A percentile compares a stretch with the other conserved stretches of the same genome.
Conservation (phyloP, 2,113 vertebrate genomes). For the Sinocyclocheilus grahami region DNA sequence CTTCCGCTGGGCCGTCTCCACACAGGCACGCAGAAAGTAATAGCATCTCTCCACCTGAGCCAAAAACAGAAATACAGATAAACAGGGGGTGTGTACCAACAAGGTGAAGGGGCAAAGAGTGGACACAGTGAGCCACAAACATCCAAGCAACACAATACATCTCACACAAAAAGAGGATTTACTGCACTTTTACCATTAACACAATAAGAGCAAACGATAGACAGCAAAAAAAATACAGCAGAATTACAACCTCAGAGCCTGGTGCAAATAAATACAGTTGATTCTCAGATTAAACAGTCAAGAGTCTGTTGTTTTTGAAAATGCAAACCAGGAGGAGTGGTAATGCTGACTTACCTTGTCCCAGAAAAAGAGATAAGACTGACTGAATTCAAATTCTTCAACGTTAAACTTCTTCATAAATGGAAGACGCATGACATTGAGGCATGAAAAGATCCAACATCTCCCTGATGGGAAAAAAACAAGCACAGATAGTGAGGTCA, state of each 20-base stretch:
- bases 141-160: slow-evolving; percentile 7
- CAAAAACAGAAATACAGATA: not conserved
- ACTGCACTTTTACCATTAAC: not conserved
- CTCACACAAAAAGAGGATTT: slow-evolving; percentile 33
- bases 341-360: slow-evolving; percentile 85
- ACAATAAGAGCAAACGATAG: slow-evolving; percentile 12
- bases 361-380: slow-evolving; percentile 97
- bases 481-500: not conserved
- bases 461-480: slow-evolving; percentile 79
- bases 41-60: slow-evolving; percentile 91
- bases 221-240: not conserved
- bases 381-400: slow-evolving; percentile 99
- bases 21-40: slow-evolving; percentile 89
- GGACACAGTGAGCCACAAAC: slow-evolving; percentile 28
- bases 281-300: not conserved
- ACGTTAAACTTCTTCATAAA: slow-evolving; percentile 98
- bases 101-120: not conserved
- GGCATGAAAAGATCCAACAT: slow-evolving; percentile 99
- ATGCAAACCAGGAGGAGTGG: not conserved
- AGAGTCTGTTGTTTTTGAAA: not conserved
- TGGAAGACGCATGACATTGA: slow-evolving; percentile 96
- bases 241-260: not conserved
- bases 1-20: slow-evolving; percentile 90
- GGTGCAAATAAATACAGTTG: not conserved
- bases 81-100: not conserved